Evolutionary conservation across 2,888 invertebrate species (phyloP).

Genomic region (Cancer borealis): DNA sequence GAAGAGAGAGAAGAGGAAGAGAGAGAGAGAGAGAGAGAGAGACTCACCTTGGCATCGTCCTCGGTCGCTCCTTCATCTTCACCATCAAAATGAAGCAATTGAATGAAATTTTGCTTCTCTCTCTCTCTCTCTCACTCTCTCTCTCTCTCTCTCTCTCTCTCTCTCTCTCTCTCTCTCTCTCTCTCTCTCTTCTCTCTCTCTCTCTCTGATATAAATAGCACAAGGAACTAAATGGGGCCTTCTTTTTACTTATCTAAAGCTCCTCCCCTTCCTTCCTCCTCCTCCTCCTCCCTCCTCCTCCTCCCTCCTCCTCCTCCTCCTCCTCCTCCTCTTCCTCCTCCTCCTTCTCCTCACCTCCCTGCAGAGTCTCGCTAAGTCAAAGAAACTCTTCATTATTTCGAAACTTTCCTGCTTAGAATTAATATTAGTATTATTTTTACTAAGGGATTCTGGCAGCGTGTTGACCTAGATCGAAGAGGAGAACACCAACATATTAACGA

Average conservation of each 20-base stretch:
- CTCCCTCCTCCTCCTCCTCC: neutral
- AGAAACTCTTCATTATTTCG: conserved; percentile 1
- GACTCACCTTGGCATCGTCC: conserved; percentile 33
- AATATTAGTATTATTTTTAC: conserved; percentile 20
- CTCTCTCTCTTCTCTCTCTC: neutral
- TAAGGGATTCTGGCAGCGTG: neutral
- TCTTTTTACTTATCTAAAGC: neutral
- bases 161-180: conserved; percentile 10
- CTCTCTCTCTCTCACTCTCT: conserved; percentile 9
- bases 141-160: conserved; percentile 29
- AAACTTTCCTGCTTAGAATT: neutral
- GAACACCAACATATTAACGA: neutral
- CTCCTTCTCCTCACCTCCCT: neutral
- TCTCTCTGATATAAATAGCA: neutral
- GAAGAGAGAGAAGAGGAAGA: no score
- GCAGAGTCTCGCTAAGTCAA: neutral
- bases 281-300: neutral
- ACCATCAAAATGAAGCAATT: conserved; percentile 33
- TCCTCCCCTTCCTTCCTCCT: neutral
- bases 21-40: conserved; percentile 31
- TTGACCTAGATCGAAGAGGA: neutral
- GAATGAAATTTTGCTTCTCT: neutral
- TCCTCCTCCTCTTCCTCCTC: neutral
- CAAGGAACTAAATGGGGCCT: neutral
- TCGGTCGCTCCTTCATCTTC: conserved; percentile 25